These are phyloP conservation scores for Turritopsis rubra DNA, from an alignment of 30 jellyfish, hydroid and myxozoan species.

Conservation along the genomic window DNA sequence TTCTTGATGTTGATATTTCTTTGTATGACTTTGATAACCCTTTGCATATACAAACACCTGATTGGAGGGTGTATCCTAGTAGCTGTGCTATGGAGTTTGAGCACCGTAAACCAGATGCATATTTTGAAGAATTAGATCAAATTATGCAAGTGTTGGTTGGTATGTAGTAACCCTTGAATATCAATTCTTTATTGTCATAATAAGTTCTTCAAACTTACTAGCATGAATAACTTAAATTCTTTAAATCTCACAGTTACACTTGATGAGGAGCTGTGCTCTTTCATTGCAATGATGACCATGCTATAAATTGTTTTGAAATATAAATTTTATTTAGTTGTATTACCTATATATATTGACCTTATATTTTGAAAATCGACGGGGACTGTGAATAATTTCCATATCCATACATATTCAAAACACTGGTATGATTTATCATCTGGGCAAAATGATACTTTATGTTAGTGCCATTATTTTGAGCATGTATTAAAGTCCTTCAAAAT, in stretches of 20 bases:
- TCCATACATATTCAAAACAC: background rate
- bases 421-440: too few relatives aligned
- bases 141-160: slow-evolving; percentile 96
- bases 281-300: background rate
- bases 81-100: slow-evolving; percentile 83
- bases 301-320: background rate
- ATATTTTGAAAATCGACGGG: background rate
- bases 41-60: slow-evolving; percentile 43
- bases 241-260: background rate
- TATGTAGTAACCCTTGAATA: slow-evolving; percentile 32
- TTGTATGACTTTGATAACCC: slow-evolving; percentile 64
- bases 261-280: background rate
- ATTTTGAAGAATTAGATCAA: slow-evolving; percentile 87
- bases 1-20: slow-evolving; percentile 73
- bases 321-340: background rate
- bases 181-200: background rate
- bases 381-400: background rate
- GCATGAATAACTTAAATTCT: too few relatives aligned
- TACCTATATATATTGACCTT: background rate
- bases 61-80: slow-evolving; percentile 38
- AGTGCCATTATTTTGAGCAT: background rate
- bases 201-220: background rate
- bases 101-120: slow-evolving; percentile 64
- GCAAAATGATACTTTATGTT: background rate
- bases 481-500: background rate